Base-by-base conservation (phyloP, 2,888 invertebrate genomes). In the Archips xylosteana region DNA sequence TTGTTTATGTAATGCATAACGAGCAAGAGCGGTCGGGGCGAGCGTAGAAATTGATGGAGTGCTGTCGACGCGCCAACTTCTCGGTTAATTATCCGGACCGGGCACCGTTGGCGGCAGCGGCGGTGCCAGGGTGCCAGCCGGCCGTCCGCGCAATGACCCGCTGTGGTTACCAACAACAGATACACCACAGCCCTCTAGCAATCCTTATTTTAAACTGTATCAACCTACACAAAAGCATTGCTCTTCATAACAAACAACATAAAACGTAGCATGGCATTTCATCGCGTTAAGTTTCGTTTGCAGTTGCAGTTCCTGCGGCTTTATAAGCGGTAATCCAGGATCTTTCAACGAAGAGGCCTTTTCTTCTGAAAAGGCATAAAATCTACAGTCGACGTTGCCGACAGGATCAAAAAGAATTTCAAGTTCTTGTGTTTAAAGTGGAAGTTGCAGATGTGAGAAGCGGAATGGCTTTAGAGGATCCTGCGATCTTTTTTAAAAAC, bases 1-100 rank as follows among this genome's bases (percentile, higher is more conserved):
- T 90, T 92, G 92, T 92, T 90, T 90, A 87, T 87, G 84, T 87
- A 87, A 87, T 87, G 88, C 85, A 87, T 87, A 88, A 88, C 87
- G 86, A 85, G 85, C 75, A 77, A 79, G 79, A 78, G 80, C 78
- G 80, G 77, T 73, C 76, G 82, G 77, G 85, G 85, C 80, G 81
- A 80, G 82, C 78, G 83, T 79, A 86, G 86, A 88, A 90, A 92
- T 92, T 92, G 91, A 93, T 92, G 91, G 86, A 89, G 88, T 81
- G 83, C 80, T 88, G 91, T 91, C 92, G 89, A 87, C 89, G 85
- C 80, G 85, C 85, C 82, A 89, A 89, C 88, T 88, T 86, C 80
- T 84, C 86, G 85, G 89, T 91, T 92, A 91, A 92, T 93, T 91
- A 92, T 87, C 85, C 80, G 84, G 83, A 81, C 79, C 81, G 75